Evolutionary conservation across 2,113 vertebrate genomes (phyloP).

Genomic region (Melanerpes formicivorus): DNA sequence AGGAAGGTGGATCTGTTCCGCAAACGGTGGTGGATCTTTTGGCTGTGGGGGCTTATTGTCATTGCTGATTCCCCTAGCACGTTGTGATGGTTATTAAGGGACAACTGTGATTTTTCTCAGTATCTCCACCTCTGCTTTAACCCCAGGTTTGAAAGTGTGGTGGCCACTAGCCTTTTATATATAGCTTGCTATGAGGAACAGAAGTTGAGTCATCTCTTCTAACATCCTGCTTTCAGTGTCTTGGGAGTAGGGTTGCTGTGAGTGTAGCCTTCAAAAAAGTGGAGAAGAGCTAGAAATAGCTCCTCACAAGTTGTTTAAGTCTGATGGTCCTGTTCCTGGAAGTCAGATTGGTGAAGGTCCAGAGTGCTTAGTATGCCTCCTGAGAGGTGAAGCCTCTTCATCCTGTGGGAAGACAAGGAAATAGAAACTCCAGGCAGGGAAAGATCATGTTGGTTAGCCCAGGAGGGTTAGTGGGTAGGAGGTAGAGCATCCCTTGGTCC

Average conservation of each 20-base stretch:
- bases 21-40: slow-evolving; percentile 9
- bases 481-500: background rate
- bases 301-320: background rate
- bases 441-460: background rate
- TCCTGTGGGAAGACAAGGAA: background rate
- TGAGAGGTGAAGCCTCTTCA: background rate
- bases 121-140: background rate
- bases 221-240: slow-evolving; percentile 19
- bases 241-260: background rate
- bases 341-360: background rate
- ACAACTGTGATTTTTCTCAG: background rate
- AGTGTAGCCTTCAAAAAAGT: background rate
- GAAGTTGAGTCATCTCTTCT: slow-evolving; percentile 56
- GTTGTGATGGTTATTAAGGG: background rate
- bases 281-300: background rate
- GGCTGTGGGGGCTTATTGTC: background rate
- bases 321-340: background rate
- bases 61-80: background rate
- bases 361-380: background rate
- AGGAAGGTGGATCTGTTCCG: background rate
- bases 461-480: background rate
- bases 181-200: background rate
- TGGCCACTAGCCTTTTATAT: slow-evolving; percentile 26
- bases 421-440: background rate
- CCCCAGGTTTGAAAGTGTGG: background rate